These are phyloP conservation scores for Siniperca scherzeri DNA, from an alignment of 2,797 vertebrate genomes.

Conservation along the genomic window DNA sequence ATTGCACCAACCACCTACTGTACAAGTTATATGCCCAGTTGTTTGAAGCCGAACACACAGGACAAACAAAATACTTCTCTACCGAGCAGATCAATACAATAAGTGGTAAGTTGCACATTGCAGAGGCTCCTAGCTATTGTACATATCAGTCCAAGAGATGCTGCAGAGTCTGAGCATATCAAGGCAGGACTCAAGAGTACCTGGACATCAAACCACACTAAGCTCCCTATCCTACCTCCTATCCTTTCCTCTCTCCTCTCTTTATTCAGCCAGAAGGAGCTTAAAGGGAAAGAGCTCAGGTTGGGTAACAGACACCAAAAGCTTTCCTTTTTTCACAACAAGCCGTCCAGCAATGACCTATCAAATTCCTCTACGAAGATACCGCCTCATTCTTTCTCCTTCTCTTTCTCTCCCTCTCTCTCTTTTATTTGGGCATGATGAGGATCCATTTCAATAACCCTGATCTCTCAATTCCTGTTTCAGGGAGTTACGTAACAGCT, in stretches of 20 bases:
- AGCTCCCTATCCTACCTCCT: conserved; percentile 53
- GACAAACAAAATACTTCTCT: conserved; percentile 30
- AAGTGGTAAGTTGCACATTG: conserved; percentile 50
- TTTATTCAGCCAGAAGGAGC: conserved; percentile 63
- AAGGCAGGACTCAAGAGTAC: conserved; percentile 54
- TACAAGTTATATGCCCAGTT: conserved; percentile 1
- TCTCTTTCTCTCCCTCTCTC: conserved; percentile 7
- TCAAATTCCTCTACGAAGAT: conserved; percentile 57
- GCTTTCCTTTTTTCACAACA: conserved; percentile 54
- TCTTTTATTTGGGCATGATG: conserved; percentile 62
- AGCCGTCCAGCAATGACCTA: conserved; percentile 49
- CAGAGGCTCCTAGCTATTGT: conserved; percentile 44
- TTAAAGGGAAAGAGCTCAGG: conserved; percentile 67
- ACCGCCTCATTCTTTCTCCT: conserved; percentile 33
- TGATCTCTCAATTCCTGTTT: conserved; percentile 76
- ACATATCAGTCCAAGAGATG: conserved; percentile 36
- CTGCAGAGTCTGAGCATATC: conserved; percentile 57
- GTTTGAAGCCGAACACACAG: conserved; percentile 28
- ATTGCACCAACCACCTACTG: conserved; percentile 5
- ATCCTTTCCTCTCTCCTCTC: conserved; percentile 53
- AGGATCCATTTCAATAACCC: conserved; percentile 74
- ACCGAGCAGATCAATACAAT: conserved; percentile 51
- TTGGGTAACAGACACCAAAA: conserved; percentile 57
- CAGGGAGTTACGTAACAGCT: conserved; percentile 78
- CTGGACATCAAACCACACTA: conserved; percentile 67